These are phyloP conservation scores for Notarius quadriscutis DNA, from an alignment of 2,113 vertebrate species.

Conservation along the genomic window DNA sequence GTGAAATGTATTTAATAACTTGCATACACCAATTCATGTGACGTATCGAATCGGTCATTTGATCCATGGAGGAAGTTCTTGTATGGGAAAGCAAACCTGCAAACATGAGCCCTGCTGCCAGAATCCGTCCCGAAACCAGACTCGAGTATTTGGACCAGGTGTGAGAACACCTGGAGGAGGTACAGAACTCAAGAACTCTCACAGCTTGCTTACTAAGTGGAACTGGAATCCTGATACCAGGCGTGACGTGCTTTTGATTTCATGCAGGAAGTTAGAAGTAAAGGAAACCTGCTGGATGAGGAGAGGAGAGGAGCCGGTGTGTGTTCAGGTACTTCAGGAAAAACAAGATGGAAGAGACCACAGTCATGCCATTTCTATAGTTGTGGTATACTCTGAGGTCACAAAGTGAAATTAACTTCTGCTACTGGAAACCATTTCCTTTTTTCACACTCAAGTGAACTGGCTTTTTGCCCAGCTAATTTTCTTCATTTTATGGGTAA, in stretches of 20 bases:
- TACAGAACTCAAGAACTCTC: not conserved
- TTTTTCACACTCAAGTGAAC: not conserved
- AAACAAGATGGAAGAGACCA: not conserved
- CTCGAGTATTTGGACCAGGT: not conserved
- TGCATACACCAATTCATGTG: too few species aligned
- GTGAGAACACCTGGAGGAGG: not conserved
- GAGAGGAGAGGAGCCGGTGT: not conserved
- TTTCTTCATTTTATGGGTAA: not conserved
- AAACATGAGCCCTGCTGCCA: not conserved
- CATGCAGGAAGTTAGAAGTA: not conserved
- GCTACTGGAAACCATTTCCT: not conserved
- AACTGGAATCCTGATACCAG: not conserved
- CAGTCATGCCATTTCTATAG: not conserved
- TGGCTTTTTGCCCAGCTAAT: slow-evolving; percentile 7
- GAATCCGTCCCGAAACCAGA: not conserved
- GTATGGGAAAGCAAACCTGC: not conserved
- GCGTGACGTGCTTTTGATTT: not conserved
- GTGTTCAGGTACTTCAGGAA: not conserved
- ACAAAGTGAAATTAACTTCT: not conserved
- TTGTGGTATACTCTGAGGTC: not conserved
- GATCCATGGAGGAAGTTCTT: not conserved
- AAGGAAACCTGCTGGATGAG: not conserved
- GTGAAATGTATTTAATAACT: not conserved
- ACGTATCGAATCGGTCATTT: not conserved
- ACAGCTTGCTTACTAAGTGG: not conserved